Evolutionary conservation across 2,797 vertebrate species (phyloP).

Genomic region (Taenioides sp.): DNA sequence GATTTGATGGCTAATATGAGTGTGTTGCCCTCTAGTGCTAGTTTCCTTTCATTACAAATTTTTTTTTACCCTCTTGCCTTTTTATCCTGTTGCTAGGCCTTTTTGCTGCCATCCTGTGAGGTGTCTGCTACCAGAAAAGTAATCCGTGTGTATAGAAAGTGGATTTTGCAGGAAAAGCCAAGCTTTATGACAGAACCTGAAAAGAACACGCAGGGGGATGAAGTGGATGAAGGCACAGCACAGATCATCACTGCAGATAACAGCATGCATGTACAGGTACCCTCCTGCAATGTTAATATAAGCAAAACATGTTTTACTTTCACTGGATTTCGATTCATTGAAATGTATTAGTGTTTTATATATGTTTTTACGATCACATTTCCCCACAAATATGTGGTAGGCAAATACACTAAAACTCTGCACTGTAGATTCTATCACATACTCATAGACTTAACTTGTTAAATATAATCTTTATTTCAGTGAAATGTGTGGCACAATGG

Average conservation of each 20-base stretch:
- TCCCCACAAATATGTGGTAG: too few relatives aligned
- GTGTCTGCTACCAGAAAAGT: slow-evolving; percentile 90
- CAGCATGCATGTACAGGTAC: slow-evolving; percentile 53
- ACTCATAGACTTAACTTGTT: not conserved
- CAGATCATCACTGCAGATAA: slow-evolving; percentile 59
- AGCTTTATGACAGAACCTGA: slow-evolving; percentile 94
- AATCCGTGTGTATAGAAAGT: slow-evolving; percentile 94
- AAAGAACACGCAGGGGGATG: slow-evolving; percentile 72
- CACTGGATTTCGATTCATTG: too few relatives aligned
- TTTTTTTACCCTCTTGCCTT: not conserved
- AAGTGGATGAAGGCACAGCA: slow-evolving; percentile 70
- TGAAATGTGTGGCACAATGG: not conserved
- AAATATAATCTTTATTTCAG: not conserved
- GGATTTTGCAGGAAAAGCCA: slow-evolving; percentile 93
- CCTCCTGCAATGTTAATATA: not conserved
- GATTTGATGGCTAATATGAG: not conserved
- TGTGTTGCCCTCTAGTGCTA: slow-evolving; percentile 68
- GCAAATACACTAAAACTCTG: too few relatives aligned
- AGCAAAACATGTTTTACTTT: not conserved
- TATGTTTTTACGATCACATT: too few relatives aligned
- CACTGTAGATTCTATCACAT: not conserved
- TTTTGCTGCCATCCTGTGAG: slow-evolving; percentile 92
- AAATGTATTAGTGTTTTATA: too few relatives aligned
- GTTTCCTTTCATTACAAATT: not conserved
- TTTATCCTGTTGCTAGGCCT: slow-evolving; percentile 80